Evolutionary conservation across 2,888 invertebrate species (phyloP).

Genomic region (Zaprionus bogoriensis): DNA sequence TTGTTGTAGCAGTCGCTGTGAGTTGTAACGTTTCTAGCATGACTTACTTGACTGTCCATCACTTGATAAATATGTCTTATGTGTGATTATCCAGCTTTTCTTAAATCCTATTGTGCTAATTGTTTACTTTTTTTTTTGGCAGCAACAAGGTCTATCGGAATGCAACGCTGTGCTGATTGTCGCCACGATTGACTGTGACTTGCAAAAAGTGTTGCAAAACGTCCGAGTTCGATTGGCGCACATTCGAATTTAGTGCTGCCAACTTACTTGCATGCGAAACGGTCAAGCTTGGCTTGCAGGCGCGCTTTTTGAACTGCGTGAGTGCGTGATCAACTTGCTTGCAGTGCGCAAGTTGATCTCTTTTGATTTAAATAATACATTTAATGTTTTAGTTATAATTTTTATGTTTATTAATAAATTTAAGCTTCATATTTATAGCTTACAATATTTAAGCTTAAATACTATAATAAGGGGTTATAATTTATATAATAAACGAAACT

Average conservation of each 20-base stretch:
- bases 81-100: constrained; percentile 41
- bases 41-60: constrained; percentile 81
- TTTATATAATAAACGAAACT: too few relatives aligned
- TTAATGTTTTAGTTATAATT: too few relatives aligned
- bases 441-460: too few relatives aligned
- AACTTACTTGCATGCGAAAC: constrained; percentile 4
- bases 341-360: neutral
- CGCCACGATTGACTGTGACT: neutral
- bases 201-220: constrained; percentile 12
- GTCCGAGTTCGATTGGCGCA: neutral
- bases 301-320: neutral
- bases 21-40: neutral
- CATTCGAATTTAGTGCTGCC: constrained; percentile 14
- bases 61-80: constrained; percentile 53
- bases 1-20: neutral
- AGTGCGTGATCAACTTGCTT: neutral
- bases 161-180: neutral
- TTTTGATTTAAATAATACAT: neutral
- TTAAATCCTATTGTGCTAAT: constrained; percentile 11
- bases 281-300: neutral
- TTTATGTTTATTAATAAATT: too few relatives aligned
- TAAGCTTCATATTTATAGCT: too few relatives aligned
- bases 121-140: constrained; percentile 46
- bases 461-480: too few relatives aligned
- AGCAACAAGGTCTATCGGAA: constrained; percentile 26